phyloP scores from a whole-genome alignment of 2,888 invertebrate species.

The Acanthococcus lagerstroemiae region DNA sequence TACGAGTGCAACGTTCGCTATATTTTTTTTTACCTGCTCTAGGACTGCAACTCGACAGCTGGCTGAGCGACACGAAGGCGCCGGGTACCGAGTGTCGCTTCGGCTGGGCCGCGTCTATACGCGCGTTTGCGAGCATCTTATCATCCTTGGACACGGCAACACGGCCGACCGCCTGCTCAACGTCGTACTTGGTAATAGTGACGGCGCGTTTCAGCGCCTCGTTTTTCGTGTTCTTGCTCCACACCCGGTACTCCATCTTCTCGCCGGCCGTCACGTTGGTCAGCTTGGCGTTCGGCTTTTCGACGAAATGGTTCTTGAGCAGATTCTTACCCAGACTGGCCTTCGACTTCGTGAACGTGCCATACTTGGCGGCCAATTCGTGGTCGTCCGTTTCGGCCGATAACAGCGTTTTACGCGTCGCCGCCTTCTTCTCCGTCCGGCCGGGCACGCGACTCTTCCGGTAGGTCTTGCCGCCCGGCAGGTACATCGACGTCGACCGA shows the following conservation, averaged over 20 bases:
- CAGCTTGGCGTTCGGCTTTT: background rate
- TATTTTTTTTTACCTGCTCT: slow-evolving; percentile 11
- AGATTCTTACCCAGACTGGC: slow-evolving; percentile 16
- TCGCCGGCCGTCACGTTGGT: slow-evolving; percentile 2
- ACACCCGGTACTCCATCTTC: background rate
- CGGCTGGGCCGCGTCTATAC: background rate
- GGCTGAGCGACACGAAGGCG: slow-evolving; percentile 17
- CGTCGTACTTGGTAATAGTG: slow-evolving; percentile 20
- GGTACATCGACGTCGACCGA: slow-evolving; percentile 38
- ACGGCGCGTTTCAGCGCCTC: slow-evolving; percentile 6
- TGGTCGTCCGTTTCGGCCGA: background rate
- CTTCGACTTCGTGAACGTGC: slow-evolving; percentile 19
- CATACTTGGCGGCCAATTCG: slow-evolving; percentile 4
- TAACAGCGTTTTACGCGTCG: background rate
- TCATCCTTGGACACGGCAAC: background rate
- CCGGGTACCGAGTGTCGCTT: slow-evolving; percentile 21
- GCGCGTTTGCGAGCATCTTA: background rate
- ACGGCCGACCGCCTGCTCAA: background rate
- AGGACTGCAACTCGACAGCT: slow-evolving; percentile 1
- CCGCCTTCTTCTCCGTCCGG: background rate
- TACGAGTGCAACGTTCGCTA: slow-evolving; percentile 1
- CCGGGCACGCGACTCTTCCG: background rate
- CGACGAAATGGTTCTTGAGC: slow-evolving; percentile 11
- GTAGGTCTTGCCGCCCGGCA: background rate
- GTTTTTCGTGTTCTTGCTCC: background rate